These are phyloP conservation scores for Aradophagus sp. DNA, from an alignment of 1,140 invertebrate genomes.

Conservation along the genomic window DNA sequence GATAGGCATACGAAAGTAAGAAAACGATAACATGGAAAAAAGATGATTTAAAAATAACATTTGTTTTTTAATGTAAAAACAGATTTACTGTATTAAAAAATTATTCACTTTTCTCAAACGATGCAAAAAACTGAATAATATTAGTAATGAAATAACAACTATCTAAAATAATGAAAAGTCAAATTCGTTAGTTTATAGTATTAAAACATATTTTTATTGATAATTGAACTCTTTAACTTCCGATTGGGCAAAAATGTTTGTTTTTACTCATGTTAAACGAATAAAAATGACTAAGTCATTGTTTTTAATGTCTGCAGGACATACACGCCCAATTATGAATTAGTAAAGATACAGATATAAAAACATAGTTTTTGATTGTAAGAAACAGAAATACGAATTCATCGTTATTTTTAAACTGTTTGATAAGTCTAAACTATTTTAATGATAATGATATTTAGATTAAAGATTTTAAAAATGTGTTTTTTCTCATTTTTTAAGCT, in stretches of 20 bases:
- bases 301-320: constrained; percentile 9
- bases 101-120: constrained; percentile 19
- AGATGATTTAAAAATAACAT: too few relatives aligned
- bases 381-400: too few relatives aligned
- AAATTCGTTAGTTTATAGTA: constrained; percentile 18
- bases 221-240: constrained; percentile 21
- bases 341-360: too few relatives aligned
- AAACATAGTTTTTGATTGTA: too few relatives aligned
- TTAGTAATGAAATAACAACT: not conserved
- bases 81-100: constrained; percentile 33
- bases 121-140: constrained; percentile 8
- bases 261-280: too few relatives aligned
- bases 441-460: too few relatives aligned
- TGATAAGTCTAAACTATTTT: too few relatives aligned
- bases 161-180: constrained; percentile 9
- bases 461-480: not conserved
- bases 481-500: not conserved
- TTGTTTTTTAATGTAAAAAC: constrained; percentile 20
- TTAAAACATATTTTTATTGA: constrained; percentile 43
- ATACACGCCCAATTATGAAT: too few relatives aligned
- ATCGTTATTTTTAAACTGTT: too few relatives aligned
- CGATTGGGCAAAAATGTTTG: too few relatives aligned
- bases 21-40: constrained; percentile 2
- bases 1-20: constrained; percentile 16
- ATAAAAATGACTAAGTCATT: constrained; percentile 7